These are phyloP conservation scores for Corythoichthys intestinalis DNA, from an alignment of 2,113 vertebrate genomes.

Conservation along the genomic window DNA sequence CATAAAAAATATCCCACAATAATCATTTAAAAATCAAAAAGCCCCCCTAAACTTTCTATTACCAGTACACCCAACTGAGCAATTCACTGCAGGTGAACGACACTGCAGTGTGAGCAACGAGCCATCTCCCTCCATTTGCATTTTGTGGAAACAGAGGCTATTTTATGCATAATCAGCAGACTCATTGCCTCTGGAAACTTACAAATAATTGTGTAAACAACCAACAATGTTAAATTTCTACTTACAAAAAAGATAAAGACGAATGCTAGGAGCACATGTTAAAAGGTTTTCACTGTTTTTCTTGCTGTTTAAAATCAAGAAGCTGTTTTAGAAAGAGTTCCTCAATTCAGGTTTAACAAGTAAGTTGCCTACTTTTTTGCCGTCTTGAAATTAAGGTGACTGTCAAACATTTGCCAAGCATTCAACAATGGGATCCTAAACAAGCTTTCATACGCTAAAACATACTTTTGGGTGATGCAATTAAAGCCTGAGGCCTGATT, in stretches of 20 bases:
- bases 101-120: neutral
- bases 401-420: neutral
- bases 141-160: neutral
- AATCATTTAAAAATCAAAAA: too few species aligned
- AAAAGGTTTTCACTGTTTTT: too few species aligned
- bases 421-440: neutral
- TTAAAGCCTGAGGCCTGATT: neutral
- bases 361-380: neutral
- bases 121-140: neutral
- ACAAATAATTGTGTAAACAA: neutral
- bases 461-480: neutral
- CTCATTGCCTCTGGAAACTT: neutral
- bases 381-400: neutral
- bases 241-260: neutral
- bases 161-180: constrained; percentile 3
- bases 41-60: neutral
- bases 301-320: neutral
- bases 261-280: neutral
- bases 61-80: neutral
- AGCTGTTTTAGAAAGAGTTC: neutral
- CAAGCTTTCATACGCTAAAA: neutral
- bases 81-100: constrained; percentile 1
- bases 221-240: neutral
- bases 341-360: neutral
- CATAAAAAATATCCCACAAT: too few species aligned